These are phyloP conservation scores for Hirundichthys speculiger DNA, from an alignment of 2,113 vertebrate species.

Conservation along the genomic window DNA sequence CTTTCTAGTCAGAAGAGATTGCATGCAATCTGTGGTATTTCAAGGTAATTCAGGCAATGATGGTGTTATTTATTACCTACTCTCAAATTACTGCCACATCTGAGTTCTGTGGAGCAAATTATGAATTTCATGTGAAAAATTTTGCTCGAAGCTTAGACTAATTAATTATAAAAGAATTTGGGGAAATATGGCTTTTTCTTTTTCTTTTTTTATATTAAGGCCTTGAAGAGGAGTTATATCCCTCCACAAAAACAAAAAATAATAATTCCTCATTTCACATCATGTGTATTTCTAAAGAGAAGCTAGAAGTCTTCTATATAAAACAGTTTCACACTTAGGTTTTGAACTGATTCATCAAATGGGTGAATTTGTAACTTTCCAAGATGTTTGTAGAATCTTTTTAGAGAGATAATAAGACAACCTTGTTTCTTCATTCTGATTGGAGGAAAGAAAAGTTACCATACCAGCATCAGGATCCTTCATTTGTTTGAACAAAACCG, in stretches of 20 bases:
- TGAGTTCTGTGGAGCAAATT: constrained; percentile 22
- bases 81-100: constrained; percentile 45
- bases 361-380: neutral
- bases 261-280: neutral
- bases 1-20: constrained; percentile 55
- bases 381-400: neutral
- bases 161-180: constrained; percentile 6
- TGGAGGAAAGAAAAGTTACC: too few relatives aligned
- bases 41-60: constrained; percentile 43
- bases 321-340: neutral
- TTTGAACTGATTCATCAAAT: neutral
- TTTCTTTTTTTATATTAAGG: neutral
- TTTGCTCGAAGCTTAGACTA: neutral
- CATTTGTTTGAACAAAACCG: too few relatives aligned
- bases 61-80: constrained; percentile 44
- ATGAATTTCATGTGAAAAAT: constrained; percentile 17
- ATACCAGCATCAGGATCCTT: too few relatives aligned
- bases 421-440: too few relatives aligned
- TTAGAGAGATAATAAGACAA: too few relatives aligned
- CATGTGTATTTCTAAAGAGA: constrained; percentile 1
- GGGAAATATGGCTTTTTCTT: neutral
- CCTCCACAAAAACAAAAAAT: constrained; percentile 2
- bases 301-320: neutral
- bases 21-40: constrained; percentile 61
- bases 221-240: neutral